Evolutionary conservation across 2,113 vertebrate species (phyloP).

Genomic region (Macroglossus sobrinus): DNA sequence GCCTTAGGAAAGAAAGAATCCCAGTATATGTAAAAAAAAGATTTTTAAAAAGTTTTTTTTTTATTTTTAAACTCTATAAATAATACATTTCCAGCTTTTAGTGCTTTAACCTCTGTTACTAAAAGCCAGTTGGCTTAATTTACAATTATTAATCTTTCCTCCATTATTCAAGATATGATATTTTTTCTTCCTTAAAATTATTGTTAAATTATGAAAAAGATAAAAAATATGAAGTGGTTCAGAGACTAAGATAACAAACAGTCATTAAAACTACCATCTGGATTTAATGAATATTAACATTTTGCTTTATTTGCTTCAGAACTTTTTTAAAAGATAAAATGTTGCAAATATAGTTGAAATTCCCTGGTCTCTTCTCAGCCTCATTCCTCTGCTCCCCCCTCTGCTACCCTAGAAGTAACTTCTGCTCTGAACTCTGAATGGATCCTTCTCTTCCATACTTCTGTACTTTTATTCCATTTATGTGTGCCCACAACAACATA

Average conservation of each 20-base stretch:
- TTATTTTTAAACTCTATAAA: conserved; percentile 40
- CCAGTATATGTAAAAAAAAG: background rate
- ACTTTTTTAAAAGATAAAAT: conserved; percentile 20
- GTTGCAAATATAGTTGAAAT: background rate
- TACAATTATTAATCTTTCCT: conserved; percentile 44
- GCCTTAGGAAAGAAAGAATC: background rate
- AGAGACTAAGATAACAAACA: conserved; percentile 13
- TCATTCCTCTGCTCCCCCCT: background rate
- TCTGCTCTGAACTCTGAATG: background rate
- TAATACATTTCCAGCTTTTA: conserved; percentile 38
- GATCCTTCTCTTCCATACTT: background rate
- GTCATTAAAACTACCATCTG: conserved; percentile 47
- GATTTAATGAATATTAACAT: conserved; percentile 48
- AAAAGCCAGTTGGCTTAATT: conserved; percentile 15
- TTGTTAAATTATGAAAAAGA: conserved; percentile 46
- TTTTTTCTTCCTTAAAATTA: conserved; percentile 20
- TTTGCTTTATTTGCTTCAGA: conserved; percentile 31
- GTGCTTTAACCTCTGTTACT: background rate
- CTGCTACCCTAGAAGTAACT: background rate
- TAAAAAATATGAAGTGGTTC: conserved; percentile 45
- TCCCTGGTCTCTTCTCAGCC: background rate
- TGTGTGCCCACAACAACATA: background rate
- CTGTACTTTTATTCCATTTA: background rate
- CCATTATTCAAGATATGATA: conserved; percentile 14
- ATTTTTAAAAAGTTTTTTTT: conserved; percentile 33